Percentiles rank a stretch among this genome's conserved stretches.
Conservation (phyloP, 2,797 vertebrate species). For the Anabas testudineus region DNA sequence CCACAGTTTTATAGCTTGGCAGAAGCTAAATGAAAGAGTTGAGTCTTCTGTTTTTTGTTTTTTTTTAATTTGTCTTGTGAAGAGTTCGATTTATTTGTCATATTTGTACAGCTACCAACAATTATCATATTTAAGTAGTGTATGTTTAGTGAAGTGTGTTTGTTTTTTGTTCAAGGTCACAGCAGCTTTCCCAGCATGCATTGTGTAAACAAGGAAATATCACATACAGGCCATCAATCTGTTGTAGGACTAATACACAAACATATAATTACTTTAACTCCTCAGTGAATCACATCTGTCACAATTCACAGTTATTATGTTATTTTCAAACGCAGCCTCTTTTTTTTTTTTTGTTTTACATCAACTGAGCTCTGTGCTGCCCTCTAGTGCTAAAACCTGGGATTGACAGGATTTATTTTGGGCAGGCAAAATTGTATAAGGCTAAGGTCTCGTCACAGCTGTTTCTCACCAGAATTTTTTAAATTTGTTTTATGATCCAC, state of each 20-base stretch:
- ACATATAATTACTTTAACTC: too few relatives aligned
- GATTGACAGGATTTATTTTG: background rate
- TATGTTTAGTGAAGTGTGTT: too few relatives aligned
- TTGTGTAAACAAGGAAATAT: background rate
- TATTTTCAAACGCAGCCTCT: background rate
- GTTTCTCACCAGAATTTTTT: background rate
- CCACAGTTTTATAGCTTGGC: too few relatives aligned
- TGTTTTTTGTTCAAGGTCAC: background rate
- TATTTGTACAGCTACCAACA: background rate
- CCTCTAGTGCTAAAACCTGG: constrained; percentile 20
- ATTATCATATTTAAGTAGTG: background rate
- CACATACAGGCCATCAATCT: background rate
- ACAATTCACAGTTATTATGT: too few relatives aligned
- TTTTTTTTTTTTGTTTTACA: background rate
- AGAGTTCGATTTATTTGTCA: too few relatives aligned
- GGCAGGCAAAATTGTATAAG: background rate
- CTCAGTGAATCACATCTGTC: background rate
- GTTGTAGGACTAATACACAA: too few relatives aligned
- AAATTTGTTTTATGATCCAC: background rate
- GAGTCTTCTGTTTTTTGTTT: too few relatives aligned
- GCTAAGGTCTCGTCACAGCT: background rate
- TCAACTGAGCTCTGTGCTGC: constrained; percentile 10
- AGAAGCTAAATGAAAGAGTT: background rate
- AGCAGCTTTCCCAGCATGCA: background rate
- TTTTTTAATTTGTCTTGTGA: too few relatives aligned